Percentiles rank a stretch among this genome's conserved stretches.
These are phyloP conservation scores for Knipowitschia caucasica DNA, from an alignment of 2,797 vertebrate genomes.

Conservation along the genomic window DNA sequence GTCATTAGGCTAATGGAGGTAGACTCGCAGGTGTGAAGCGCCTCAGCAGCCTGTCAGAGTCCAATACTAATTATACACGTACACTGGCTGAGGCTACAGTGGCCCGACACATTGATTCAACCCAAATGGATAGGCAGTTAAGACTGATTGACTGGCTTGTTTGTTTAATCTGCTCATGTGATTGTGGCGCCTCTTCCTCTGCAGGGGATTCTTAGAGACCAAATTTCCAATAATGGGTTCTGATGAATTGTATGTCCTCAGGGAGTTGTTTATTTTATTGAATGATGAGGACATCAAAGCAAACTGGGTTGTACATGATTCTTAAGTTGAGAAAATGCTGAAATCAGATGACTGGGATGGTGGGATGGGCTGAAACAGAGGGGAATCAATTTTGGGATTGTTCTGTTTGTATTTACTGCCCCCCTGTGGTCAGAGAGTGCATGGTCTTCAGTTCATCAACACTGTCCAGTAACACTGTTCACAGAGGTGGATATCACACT, in stretches of 20 bases:
- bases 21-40: constrained; percentile 60
- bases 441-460: background rate
- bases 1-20: constrained; percentile 63
- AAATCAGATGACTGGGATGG: constrained; percentile 11
- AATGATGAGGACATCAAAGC: constrained; percentile 8
- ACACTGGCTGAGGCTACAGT: constrained; percentile 5
- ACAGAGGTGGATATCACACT: background rate
- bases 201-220: constrained; percentile 13
- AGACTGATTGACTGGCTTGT: constrained; percentile 31
- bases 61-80: constrained; percentile 37
- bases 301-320: constrained; percentile 4
- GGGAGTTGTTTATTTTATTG: constrained; percentile 13
- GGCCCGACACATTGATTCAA: constrained; percentile 42
- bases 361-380: constrained; percentile 11
- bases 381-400: background rate
- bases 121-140: constrained; percentile 37
- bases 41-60: constrained; percentile 40
- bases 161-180: constrained; percentile 29
- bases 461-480: background rate
- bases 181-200: constrained; percentile 15
- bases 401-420: constrained; percentile 46
- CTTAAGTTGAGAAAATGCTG: constrained; percentile 2
- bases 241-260: constrained; percentile 8
- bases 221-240: constrained; percentile 16
- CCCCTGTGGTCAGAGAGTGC: constrained; percentile 44